Base-by-base conservation (phyloP, 2,113 vertebrate genomes). In the Dipodomys spectabilis region DNA sequence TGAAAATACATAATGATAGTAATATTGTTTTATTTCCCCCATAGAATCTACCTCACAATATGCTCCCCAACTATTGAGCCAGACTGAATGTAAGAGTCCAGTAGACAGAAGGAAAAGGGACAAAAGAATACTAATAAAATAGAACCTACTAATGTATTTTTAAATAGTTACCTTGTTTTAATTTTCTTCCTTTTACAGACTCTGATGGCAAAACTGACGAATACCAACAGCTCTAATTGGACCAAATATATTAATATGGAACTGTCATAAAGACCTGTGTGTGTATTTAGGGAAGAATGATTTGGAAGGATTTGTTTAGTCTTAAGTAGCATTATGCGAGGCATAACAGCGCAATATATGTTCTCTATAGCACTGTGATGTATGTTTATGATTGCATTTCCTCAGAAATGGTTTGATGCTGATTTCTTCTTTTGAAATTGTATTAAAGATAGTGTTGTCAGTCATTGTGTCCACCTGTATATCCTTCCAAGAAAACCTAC, bases 181-280 rank as follows among this genome's bases (percentile, higher is more conserved):
- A 84, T 87, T 91, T 85, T 92, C 45, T 90, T 80, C 23, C 49
- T 75, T 95, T 95, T 91, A 82, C 87, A 97, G 95, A 86, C 6
- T 77, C 30, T 53, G 78, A 92, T 80, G 44, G 5, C 18, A 90
- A 90, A 86, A 16, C 18, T 49, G 6, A 44, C 28, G 45, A 91
- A 18, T 0, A 60, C 7, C 32, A 57, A 62, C 30, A 60, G 44
- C 72, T 72, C 62, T 39, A 80, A 71, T n/a, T 44, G 62, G 65
- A 77, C 9, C 57, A 84, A 91, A 86, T 62, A 45, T 62, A 44
- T 65, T 44, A 39, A 72, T 64, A 75, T 94, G 57, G 28, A 80
- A 65, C 32, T 32, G 1, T 67, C 18, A 32, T 28, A 71, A 88
- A 91, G 20, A 60, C 25, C 28, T 30, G 67, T 32, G 12, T 72